Conservation (phyloP, 2,888 invertebrate genomes). For the Therioaphis trifolii region DNA sequence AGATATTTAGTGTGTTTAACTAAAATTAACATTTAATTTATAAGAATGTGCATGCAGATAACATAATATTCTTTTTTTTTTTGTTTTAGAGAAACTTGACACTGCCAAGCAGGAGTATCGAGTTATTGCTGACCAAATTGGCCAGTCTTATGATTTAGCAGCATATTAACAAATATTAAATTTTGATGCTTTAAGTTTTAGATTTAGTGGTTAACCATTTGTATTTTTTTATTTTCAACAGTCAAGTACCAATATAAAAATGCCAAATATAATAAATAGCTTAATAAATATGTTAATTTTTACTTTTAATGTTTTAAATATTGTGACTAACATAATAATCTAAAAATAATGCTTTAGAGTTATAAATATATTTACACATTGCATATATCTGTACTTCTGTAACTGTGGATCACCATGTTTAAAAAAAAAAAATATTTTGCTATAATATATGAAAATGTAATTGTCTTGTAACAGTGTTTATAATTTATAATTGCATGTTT, state of each 20-base stretch:
- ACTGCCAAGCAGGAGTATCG: conserved; percentile 53
- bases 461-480: conserved; percentile 26
- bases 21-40: too few relatives aligned
- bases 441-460: conserved; percentile 30
- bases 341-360: conserved; percentile 25
- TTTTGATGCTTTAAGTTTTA: not conserved
- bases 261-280: not conserved
- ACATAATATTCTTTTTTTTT: not conserved
- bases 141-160: conserved; percentile 56
- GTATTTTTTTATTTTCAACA: conserved; percentile 5
- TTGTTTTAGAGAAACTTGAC: conserved; percentile 59
- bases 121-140: conserved; percentile 57
- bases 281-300: not conserved
- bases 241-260: not conserved
- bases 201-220: not conserved
- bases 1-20: too few relatives aligned
- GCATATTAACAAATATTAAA: conserved; percentile 51
- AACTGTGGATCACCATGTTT: not conserved
- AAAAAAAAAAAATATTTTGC: not conserved
- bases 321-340: not conserved
- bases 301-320: not conserved
- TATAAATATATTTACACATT: not conserved
- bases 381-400: not conserved
- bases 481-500: conserved; percentile 15
- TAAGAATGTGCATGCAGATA: not conserved